Evolutionary conservation across 2,113 vertebrate genomes (phyloP).

Genomic region (Parus major): DNA sequence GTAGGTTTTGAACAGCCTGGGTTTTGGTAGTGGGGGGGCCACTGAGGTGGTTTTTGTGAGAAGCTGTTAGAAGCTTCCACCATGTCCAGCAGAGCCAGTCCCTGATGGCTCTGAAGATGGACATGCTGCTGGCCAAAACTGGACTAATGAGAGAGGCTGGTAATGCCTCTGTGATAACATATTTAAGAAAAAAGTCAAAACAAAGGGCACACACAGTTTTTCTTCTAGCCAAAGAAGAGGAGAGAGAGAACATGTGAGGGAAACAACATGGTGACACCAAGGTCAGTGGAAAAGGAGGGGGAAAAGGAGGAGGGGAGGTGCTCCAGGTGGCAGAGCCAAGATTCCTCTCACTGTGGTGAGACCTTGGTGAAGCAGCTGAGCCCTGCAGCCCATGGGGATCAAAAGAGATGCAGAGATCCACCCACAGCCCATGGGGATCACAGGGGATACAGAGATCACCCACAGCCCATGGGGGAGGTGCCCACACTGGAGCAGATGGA

Average conservation of each 20-base stretch:
- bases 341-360: not conserved
- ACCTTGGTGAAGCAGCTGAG: no score
- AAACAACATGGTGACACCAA: not conserved
- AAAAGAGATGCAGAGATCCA: not conserved
- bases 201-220: not conserved
- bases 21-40: not conserved
- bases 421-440: not conserved
- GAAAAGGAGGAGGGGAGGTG: no score
- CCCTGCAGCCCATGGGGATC: not conserved
- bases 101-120: no score
- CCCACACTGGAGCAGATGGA: no score
- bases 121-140: not conserved
- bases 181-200: not conserved
- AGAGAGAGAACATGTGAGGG: not conserved
- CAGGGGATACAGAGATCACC: not conserved
- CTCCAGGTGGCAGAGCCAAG: fast-evolving
- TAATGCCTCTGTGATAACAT: fast-evolving
- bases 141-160: fast-evolving
- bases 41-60: no score
- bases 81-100: not conserved
- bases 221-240: not conserved
- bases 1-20: not conserved
- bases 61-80: not conserved
- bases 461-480: not conserved
- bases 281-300: not conserved